phyloP scores from a whole-genome alignment of 2,888 invertebrate genomes.

The Drosophila robusta region DNA sequence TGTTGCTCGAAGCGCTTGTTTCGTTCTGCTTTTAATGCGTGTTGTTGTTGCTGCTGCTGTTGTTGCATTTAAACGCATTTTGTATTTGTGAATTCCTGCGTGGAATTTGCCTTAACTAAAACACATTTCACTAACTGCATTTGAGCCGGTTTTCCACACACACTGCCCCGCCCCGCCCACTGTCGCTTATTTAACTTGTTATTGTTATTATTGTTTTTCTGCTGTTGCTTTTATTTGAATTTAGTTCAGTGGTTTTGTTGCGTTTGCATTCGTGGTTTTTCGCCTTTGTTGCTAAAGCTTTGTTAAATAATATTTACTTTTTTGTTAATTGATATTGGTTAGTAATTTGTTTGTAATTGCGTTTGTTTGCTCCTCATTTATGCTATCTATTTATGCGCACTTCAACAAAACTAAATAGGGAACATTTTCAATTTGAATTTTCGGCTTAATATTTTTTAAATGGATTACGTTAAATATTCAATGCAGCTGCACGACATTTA shows the following conservation, averaged over 20 bases:
- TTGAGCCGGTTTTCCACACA: slow-evolving; percentile 46
- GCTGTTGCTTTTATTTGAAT: slow-evolving; percentile 1
- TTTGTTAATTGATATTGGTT: slow-evolving; percentile 28
- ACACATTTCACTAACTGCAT: slow-evolving; percentile 76
- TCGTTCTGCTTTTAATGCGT: slow-evolving; percentile 24
- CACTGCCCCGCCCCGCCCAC: slow-evolving; percentile 1
- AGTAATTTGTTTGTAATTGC: slow-evolving; percentile 10
- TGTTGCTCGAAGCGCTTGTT: slow-evolving; percentile 29
- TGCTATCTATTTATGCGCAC: neutral
- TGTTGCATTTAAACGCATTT: slow-evolving; percentile 78
- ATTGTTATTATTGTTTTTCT: slow-evolving; percentile 7
- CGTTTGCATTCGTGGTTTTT: slow-evolving; percentile 5
- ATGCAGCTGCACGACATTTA: neutral
- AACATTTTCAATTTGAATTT: neutral
- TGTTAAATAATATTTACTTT: slow-evolving; percentile 8
- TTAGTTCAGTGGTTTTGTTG: slow-evolving; percentile 11
- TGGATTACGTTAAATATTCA: slow-evolving; percentile 13
- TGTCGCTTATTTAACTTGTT: slow-evolving; percentile 21
- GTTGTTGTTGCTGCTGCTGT: slow-evolving; percentile 50
- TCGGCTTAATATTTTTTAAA: neutral
- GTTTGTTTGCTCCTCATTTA: neutral
- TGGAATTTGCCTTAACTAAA: slow-evolving; percentile 71
- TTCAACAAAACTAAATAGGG: neutral
- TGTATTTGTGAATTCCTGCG: slow-evolving; percentile 65
- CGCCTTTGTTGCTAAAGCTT: slow-evolving; percentile 3